Conservation (phyloP, 2,797 vertebrate species). For the Sardinella longiceps region DNA sequence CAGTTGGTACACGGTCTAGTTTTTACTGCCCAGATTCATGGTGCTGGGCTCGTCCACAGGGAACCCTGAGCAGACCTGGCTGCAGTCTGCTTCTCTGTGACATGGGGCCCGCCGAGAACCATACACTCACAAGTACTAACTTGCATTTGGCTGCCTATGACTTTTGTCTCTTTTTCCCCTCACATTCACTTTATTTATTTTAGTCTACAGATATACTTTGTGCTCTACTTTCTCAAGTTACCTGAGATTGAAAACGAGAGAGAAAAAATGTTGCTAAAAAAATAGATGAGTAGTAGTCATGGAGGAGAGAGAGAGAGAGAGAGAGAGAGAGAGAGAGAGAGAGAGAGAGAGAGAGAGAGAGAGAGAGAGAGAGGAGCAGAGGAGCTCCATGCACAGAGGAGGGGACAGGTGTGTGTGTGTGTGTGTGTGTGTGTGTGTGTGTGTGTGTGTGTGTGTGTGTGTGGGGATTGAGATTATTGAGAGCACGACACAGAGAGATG, state of each 20-base stretch:
- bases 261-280: not conserved
- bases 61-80: not conserved
- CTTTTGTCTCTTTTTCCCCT: not conserved
- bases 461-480: conserved; percentile 16
- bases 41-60: not conserved
- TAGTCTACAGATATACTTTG: conserved; percentile 18
- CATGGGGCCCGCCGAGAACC: not conserved
- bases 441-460: no score
- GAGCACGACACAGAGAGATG: conserved; percentile 31
- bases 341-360: no score
- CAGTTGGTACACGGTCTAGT: not conserved
- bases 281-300: not conserved
- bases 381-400: no score
- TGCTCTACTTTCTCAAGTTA: conserved; percentile 14
- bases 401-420: no score
- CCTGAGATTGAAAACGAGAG: not conserved
- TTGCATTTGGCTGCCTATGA: not conserved
- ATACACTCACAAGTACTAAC: not conserved
- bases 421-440: no score
- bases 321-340: no score
- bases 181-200: conserved; percentile 4
- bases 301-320: conserved; percentile 31
- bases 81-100: conserved; percentile 14
- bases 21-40: conserved; percentile 20
- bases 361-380: no score